These are phyloP conservation scores for Geothlypis trichas DNA, from an alignment of 2,113 vertebrate genomes.

Conservation along the genomic window DNA sequence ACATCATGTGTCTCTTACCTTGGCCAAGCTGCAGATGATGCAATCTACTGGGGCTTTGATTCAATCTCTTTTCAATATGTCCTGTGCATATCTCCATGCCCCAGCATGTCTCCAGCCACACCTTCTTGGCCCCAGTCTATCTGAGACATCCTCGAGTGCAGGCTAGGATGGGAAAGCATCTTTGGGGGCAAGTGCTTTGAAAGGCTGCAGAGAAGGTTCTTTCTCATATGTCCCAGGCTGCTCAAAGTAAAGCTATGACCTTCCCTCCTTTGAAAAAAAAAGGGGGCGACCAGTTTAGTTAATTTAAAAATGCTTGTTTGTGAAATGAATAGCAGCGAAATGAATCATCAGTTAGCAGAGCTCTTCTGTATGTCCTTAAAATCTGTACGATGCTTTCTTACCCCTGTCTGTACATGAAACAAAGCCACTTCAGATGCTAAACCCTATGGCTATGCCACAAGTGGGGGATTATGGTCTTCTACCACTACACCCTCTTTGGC, in stretches of 20 bases:
- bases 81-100: not conserved
- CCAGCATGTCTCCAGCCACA: not conserved
- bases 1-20: not conserved
- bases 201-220: not conserved
- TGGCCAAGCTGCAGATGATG: not conserved
- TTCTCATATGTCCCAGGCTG: not conserved
- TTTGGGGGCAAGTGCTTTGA: rapidly evolving
- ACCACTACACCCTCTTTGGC: not conserved
- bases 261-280: not conserved
- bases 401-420: not conserved
- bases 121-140: not conserved
- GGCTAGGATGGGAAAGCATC: not conserved
- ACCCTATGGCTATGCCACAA: not conserved
- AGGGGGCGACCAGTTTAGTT: not conserved
- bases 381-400: not conserved
- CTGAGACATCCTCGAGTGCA: not conserved
- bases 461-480: rapidly evolving
- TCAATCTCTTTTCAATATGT: not conserved
- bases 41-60: not conserved
- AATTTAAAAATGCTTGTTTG: not conserved
- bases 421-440: not conserved
- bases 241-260: not conserved
- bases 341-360: not conserved
- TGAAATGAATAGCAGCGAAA: not conserved
- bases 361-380: not conserved